Evolutionary conservation across 2,888 invertebrate genomes (phyloP), one percentile per base, ranked within the genome.

Genomic region (Creontiades dilutus): DNA sequence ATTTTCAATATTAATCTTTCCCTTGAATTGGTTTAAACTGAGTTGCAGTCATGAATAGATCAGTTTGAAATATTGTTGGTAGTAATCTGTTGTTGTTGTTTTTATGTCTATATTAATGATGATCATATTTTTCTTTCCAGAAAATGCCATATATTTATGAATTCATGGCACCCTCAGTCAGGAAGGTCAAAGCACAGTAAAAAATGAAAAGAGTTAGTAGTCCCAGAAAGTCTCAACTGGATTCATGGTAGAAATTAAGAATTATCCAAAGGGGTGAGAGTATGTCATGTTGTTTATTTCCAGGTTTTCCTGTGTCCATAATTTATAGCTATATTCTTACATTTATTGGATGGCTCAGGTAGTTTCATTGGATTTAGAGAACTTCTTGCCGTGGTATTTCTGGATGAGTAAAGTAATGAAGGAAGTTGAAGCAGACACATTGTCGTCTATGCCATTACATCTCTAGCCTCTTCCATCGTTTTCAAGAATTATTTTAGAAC

Each of bases 111-210:
- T 52, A 52, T 37, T 37, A 37, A 4, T 37, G 37, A 37, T 37
- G 7, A 37, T 37, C 37, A 37, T 37, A 28, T 78, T 14, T 82
- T 89, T 61, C 47, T 81, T 89, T 89, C n/a, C 82, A 89, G 89
- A 81, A 81, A 11, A 82, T 89, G 61, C 82, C 68, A 46, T 57
- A 81, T 27, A 81, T 89, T 14, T 89, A 89, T 52, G 89, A 82
- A 19, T n/a, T 57, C 5, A 82, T 81, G 82, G 89, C 82, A 47
- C 89, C 89, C 82, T 89, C 61, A 61, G 28, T 23, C 13, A 89
- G 82, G 52, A 88, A 88, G 78, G 52, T 88, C 0, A 88, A 88
- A 78, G 47, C 88, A 12, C 88, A 78, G 52, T 88, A 68, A 76
- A 11, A 9, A 11, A 23, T 68, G 9, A 23, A 68, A 68, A 12